phyloP scores from a whole-genome alignment of 2,113 vertebrate genomes.

The Narcine bancroftii region DNA sequence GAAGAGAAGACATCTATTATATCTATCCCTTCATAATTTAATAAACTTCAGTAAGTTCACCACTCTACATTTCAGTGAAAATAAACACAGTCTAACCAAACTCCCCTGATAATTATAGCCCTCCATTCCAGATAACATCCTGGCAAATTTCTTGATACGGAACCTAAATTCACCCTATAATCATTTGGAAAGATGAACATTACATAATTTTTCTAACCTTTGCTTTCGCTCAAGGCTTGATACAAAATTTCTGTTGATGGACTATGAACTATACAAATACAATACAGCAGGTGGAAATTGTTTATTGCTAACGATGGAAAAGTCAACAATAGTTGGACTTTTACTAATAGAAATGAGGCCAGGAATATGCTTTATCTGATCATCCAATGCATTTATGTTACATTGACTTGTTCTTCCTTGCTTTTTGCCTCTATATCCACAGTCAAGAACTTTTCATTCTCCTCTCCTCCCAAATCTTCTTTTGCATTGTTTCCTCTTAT shows the following conservation, averaged over 20 bases:
- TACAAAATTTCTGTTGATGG: not conserved
- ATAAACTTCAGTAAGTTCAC: no score
- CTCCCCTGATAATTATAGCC: no score
- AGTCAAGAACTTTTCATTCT: not conserved
- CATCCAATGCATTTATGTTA: not conserved
- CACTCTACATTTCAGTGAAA: no score
- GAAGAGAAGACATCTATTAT: no score
- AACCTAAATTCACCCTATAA: no score
- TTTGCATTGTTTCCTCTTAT: not conserved
- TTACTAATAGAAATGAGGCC: not conserved
- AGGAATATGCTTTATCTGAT: not conserved
- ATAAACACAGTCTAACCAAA: no score
- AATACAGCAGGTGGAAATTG: not conserved
- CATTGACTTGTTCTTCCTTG: not conserved
- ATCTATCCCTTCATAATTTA: no score
- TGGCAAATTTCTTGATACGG: no score
- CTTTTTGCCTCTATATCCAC: not conserved
- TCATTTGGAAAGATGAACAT: not conserved
- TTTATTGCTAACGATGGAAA: not conserved
- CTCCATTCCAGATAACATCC: no score
- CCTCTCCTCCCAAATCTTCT: not conserved
- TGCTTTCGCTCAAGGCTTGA: not conserved
- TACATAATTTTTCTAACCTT: not conserved
- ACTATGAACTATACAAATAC: not conserved
- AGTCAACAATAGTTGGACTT: not conserved